Conservation (phyloP, 2,113 vertebrate genomes). For the Centrocercus urophasianus region DNA sequence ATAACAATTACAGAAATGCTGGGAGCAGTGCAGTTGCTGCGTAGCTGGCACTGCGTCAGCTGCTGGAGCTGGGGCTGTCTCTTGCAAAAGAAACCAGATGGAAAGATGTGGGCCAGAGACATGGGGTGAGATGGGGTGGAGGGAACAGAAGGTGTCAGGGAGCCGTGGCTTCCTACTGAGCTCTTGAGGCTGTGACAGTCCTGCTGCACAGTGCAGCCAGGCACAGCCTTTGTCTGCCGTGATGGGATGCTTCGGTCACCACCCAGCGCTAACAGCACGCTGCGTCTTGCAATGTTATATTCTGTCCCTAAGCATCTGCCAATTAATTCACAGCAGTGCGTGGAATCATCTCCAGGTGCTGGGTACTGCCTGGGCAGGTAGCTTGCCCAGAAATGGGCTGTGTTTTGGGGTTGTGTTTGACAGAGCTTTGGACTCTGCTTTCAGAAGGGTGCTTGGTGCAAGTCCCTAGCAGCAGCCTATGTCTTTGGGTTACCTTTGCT, state of each 20-base stretch:
- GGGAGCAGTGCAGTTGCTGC: neutral
- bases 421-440: neutral
- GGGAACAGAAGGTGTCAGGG: neutral
- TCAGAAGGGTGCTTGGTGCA: neutral
- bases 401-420: neutral
- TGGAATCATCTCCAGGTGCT: neutral
- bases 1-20: neutral
- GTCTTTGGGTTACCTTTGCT: neutral
- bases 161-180: neutral
- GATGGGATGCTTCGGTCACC: neutral
- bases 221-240: neutral
- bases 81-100: neutral
- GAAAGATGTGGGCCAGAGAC: neutral
- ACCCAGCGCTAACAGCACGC: neutral
- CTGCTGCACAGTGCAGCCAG: neutral
- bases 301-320: neutral
- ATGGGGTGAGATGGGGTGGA: rapidly evolving
- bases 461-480: neutral
- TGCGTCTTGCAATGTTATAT: rapidly evolving
- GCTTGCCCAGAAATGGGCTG: neutral
- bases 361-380: neutral
- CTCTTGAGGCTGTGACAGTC: neutral
- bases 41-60: neutral
- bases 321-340: neutral
- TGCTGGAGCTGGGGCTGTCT: neutral